Conservation (phyloP, 2,888 invertebrate genomes). For the Hyposoter didymator region DNA sequence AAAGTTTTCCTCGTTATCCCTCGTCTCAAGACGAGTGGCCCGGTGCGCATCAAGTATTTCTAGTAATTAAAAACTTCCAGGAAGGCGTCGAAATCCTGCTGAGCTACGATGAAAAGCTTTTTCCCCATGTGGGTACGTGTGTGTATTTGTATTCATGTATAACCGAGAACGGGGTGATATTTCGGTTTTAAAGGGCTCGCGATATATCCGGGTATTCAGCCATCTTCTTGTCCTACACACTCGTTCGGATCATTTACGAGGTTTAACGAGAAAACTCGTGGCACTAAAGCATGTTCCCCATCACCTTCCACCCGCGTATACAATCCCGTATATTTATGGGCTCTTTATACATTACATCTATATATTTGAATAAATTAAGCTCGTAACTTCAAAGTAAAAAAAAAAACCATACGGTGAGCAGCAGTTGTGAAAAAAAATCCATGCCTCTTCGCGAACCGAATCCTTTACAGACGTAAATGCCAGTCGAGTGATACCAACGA, state of each 20-base stretch:
- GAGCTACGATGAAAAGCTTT: slow-evolving; percentile 68
- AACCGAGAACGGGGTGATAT: slow-evolving; percentile 17
- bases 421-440: slow-evolving; percentile 38
- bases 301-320: slow-evolving; percentile 36
- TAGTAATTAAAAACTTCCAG: slow-evolving; percentile 71
- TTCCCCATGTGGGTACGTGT: slow-evolving; percentile 35
- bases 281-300: slow-evolving; percentile 11
- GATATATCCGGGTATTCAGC: slow-evolving; percentile 27
- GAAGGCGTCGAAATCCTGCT: slow-evolving; percentile 66
- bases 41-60: slow-evolving; percentile 71
- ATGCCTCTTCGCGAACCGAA: slow-evolving; percentile 24
- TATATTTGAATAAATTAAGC: slow-evolving; percentile 39
- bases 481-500: slow-evolving; percentile 36
- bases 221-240: slow-evolving; percentile 51
- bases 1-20: slow-evolving; percentile 71
- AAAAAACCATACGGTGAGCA: slow-evolving; percentile 22
- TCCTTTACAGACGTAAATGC: slow-evolving; percentile 29
- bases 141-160: slow-evolving; percentile 4
- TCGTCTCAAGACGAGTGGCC: slow-evolving; percentile 70
- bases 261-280: slow-evolving; percentile 63
- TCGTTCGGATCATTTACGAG: slow-evolving; percentile 66
- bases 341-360: slow-evolving; percentile 36
- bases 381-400: slow-evolving; percentile 8
- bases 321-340: slow-evolving; percentile 50
- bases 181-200: slow-evolving; percentile 19